phyloP scores from a whole-genome alignment of 2,888 invertebrate species.

The Drosophila antonietae region DNA sequence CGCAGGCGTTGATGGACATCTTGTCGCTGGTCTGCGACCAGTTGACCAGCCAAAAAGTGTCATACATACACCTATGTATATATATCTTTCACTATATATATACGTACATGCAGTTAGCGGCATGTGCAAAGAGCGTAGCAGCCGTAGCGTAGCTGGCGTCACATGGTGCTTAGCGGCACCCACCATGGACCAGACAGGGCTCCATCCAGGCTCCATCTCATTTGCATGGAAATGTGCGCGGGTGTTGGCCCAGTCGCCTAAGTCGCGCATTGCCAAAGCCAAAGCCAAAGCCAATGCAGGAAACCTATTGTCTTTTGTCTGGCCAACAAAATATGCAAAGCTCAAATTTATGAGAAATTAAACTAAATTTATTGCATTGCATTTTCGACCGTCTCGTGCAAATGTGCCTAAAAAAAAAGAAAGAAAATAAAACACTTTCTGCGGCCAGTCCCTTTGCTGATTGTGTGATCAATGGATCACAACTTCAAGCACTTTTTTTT shows the following conservation, averaged over 20 bases:
- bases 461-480: constrained; percentile 70
- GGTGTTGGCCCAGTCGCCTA: constrained; percentile 70
- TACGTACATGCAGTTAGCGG: constrained; percentile 33
- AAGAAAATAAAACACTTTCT: constrained; percentile 59
- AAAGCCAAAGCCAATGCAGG: constrained; percentile 39
- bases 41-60: constrained; percentile 61
- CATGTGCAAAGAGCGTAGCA: constrained; percentile 48
- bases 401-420: constrained; percentile 10
- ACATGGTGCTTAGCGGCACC: constrained; percentile 79
- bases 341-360: constrained; percentile 83
- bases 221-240: constrained; percentile 80
- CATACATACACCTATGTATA: constrained; percentile 17
- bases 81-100: neutral
- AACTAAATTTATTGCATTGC: constrained; percentile 82
- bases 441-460: constrained; percentile 47
- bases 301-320: constrained; percentile 70
- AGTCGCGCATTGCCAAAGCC: constrained; percentile 21
- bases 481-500: constrained; percentile 39
- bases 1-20: constrained; percentile 80
- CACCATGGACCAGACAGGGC: constrained; percentile 57
- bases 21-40: constrained; percentile 57
- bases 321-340: constrained; percentile 78
- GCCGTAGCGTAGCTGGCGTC: constrained; percentile 51
- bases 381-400: constrained; percentile 54
- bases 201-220: constrained; percentile 55